Base-by-base conservation (phyloP, 2,113 vertebrate species). In the Callorhinus ursinus region DNA sequence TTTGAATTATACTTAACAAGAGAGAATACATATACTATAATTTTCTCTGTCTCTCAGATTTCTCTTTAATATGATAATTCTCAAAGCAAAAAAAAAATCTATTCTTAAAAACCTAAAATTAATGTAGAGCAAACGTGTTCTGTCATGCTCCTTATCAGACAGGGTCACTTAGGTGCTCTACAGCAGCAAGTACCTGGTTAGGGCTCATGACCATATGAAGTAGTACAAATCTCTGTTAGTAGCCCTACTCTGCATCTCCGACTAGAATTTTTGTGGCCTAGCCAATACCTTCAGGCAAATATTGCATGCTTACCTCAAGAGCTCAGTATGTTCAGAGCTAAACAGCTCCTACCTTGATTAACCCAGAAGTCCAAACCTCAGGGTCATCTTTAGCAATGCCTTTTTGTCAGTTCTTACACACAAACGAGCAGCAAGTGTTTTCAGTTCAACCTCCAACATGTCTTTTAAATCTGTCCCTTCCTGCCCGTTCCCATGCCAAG, bases 1-100 rank as follows among this genome's bases (percentile, higher is more conserved):
- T 90, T 93, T 82, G 93, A 96, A 94, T 93, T 95, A 83, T 72
- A 90, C 74, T 86, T 97, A 95, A 12, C 71, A 42, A 95, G 15
- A 15, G 2, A 76, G 95, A 71, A 72, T 77, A 81, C 16, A 82
- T 88, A 95, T 67, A 42, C 63, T 93, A 71, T 61, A 88, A 88
- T 76, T 96, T 93, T 93, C 72, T 81, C 36, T 76, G 11, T 77
- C 71, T 93, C 81, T 96, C 57, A n/a, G 21, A 86, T 85, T 94
- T 95, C 51, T 76, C 65, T 76, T 90, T 81, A 79, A 81, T 61
- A 85, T 84, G 51, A 83, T 69, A 72, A 84, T 93, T 81, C 49
- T 71, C 8, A 84, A 59, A 63, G 31, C n/a, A 65, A 94, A 95
- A 81, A 12, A 79, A 9, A n/a, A 36, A 71, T 9, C 5, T 18